phyloP scores from a whole-genome alignment of 2,113 vertebrate genomes.

The Etia nguti region DNA sequence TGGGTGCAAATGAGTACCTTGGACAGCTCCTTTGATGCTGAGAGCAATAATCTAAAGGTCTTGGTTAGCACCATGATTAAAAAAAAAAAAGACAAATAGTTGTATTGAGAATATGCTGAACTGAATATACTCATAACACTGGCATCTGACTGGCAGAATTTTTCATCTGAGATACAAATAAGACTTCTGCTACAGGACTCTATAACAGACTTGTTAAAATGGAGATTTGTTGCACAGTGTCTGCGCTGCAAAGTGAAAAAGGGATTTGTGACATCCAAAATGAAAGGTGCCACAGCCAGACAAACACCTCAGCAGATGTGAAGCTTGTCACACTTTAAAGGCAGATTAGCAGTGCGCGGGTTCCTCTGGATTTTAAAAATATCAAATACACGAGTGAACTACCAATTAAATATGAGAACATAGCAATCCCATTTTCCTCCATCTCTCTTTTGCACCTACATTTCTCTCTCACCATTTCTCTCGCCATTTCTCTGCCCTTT shows the following conservation, averaged over 20 bases:
- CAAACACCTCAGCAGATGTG: slow-evolving; percentile 3
- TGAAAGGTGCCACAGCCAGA: neutral
- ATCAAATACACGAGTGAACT: neutral
- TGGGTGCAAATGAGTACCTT: neutral
- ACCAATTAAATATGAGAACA: slow-evolving; percentile 27
- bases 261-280: slow-evolving; percentile 1
- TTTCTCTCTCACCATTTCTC: neutral
- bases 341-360: neutral
- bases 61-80: neutral
- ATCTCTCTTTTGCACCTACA: neutral
- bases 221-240: neutral
- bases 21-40: slow-evolving; percentile 13
- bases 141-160: neutral
- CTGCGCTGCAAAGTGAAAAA: neutral
- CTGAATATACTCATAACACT: neutral
- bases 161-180: neutral
- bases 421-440: neutral
- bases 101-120: neutral
- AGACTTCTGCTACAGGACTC: neutral
- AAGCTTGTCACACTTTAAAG: slow-evolving; percentile 20
- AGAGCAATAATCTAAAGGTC: neutral
- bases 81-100: neutral
- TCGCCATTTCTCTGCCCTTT: slow-evolving; percentile 53
- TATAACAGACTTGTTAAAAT: neutral
- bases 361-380: slow-evolving; percentile 10